phyloP scores from a whole-genome alignment of 2,797 vertebrate genomes.

The Coregonus ussuriensis region DNA sequence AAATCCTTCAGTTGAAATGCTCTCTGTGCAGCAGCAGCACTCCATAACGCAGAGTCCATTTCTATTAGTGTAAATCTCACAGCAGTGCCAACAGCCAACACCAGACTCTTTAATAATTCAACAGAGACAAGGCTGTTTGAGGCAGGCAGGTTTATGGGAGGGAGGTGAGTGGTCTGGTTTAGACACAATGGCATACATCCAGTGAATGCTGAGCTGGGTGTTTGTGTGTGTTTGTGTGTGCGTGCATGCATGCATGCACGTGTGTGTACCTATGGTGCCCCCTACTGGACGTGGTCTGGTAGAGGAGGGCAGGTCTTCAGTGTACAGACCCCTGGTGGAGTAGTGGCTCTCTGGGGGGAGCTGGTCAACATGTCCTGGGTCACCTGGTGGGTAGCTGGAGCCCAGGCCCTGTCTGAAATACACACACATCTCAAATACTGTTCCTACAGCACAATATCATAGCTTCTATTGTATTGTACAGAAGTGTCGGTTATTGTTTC shows the following conservation, averaged over 20 bases:
- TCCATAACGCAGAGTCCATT: slow-evolving; percentile 32
- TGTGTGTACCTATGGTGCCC: slow-evolving; percentile 86
- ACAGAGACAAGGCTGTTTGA: slow-evolving; percentile 22
- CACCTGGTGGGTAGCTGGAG: slow-evolving; percentile 80
- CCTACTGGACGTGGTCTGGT: slow-evolving; percentile 91
- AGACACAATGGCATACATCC: neutral
- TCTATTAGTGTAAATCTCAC: slow-evolving; percentile 32
- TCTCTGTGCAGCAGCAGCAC: slow-evolving; percentile 12
- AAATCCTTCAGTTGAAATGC: slow-evolving; percentile 28
- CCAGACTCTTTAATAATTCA: slow-evolving; percentile 43
- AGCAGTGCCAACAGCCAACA: neutral
- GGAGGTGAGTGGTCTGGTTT: slow-evolving; percentile 8
- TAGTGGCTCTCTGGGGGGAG: slow-evolving; percentile 79
- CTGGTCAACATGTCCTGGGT: slow-evolving; percentile 64
- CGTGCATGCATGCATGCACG: neutral
- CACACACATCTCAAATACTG: neutral
- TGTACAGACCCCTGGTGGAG: slow-evolving; percentile 79
- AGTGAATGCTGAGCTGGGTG: neutral
- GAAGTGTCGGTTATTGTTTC: neutral
- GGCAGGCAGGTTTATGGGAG: slow-evolving; percentile 25
- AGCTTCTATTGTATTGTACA: neutral
- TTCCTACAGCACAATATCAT: neutral
- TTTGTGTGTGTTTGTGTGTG: neutral
- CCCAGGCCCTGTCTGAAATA: slow-evolving; percentile 81
- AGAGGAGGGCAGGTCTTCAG: slow-evolving; percentile 86